Evolutionary conservation across 2,888 invertebrate species (phyloP), one percentile per base, ranked within the genome.

Genomic region (Zygaena filipendulae): DNA sequence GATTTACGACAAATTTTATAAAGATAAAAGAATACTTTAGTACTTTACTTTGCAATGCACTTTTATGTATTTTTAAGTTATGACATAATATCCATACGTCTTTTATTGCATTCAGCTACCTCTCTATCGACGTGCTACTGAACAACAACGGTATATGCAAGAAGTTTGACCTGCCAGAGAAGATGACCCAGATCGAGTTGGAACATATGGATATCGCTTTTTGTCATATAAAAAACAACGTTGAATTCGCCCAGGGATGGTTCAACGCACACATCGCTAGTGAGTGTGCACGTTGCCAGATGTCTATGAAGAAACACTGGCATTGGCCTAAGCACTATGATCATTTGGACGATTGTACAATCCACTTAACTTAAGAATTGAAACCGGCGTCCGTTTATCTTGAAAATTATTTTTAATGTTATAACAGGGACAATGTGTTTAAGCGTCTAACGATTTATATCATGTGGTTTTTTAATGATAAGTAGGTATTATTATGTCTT

Each of bases 101-200:
- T 20, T 23, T 34, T 39, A 22, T 32, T 34, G 32, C 11, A 28
- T 25, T 18, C 47, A 68, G 69, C 43, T 70, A 42, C 38, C 39
- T 63, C 19, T 53, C 59, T 3, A 42, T 54, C 21, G 59, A 62
- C 6, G 35, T 59, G 23, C 40, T 58, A 13, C 35, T 74, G 11
- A 60, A 60, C 43, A 14, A 49, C 14, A 46, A 44, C 2, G 74
- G 74, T 3, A 55, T 72, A 30, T 54, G 50, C 45, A 53, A 56
- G 40, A 55, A 47, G 31, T 54, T 46, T 13, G 52, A 55, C 29
- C 31, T 66, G 3, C 72, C 71, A 2, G 4, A 32, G 4, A 40
- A 36, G n/a, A 26, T 74, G 37, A 61, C 28, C 19, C 0, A 30
- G 2, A 26, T 43, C 1, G 72, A 72, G 45, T 21, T 56, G 5